Evolutionary conservation across 2,113 vertebrate species (phyloP).

Genomic region (Saguinus midas): DNA sequence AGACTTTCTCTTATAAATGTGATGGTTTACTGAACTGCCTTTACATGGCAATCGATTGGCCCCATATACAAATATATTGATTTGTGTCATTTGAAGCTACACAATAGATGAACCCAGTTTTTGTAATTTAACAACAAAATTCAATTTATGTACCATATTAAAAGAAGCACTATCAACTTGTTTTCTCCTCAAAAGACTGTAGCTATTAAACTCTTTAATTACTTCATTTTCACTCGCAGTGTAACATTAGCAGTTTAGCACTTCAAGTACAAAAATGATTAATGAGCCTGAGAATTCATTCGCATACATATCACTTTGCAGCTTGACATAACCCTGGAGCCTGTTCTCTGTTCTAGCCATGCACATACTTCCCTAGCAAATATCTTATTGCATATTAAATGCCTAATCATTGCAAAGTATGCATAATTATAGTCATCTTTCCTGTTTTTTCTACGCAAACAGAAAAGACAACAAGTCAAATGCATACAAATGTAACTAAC

Average conservation of each 20-base stretch:
- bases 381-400: slow-evolving; percentile 75
- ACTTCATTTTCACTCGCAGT: slow-evolving; percentile 77
- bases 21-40: slow-evolving; percentile 43
- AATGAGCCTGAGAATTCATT: slow-evolving; percentile 80
- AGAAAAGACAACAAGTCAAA: slow-evolving; percentile 51
- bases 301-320: slow-evolving; percentile 68
- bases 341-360: slow-evolving; percentile 53
- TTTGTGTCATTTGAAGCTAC: slow-evolving; percentile 46
- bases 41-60: slow-evolving; percentile 27
- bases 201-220: slow-evolving; percentile 79
- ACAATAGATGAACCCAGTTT: slow-evolving; percentile 54
- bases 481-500: not conserved
- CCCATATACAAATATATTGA: slow-evolving; percentile 58
- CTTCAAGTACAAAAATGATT: slow-evolving; percentile 79
- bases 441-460: slow-evolving; percentile 41
- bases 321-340: slow-evolving; percentile 60
- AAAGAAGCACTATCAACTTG: slow-evolving; percentile 69
- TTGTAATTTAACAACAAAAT: slow-evolving; percentile 68
- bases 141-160: slow-evolving; percentile 64
- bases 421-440: slow-evolving; percentile 67
- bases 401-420: slow-evolving; percentile 59
- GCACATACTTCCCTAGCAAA: slow-evolving; percentile 62
- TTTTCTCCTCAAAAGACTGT: slow-evolving; percentile 75
- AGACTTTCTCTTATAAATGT: slow-evolving; percentile 14
- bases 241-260: slow-evolving; percentile 79